phyloP scores from a whole-genome alignment of 1,140 invertebrate species.

The Cherax destructor region DNA sequence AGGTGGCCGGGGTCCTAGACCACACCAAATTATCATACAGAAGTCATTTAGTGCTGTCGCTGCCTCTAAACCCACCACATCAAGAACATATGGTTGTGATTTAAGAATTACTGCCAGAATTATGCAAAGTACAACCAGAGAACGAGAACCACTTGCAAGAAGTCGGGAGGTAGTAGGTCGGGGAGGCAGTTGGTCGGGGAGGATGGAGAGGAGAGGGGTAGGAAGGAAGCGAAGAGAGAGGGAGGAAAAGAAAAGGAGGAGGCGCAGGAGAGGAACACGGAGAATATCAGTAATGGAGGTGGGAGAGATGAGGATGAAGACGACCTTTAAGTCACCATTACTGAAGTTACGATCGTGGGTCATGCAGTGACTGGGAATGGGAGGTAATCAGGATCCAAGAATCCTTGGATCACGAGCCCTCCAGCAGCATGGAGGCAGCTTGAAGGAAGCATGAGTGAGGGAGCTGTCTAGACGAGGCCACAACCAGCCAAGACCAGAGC shows the following conservation, averaged over 20 bases:
- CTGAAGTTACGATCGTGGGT: too few species aligned
- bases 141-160: conserved; percentile 28
- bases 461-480: too few species aligned
- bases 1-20: background rate
- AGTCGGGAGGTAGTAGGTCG: background rate
- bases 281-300: background rate
- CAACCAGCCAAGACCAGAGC: background rate
- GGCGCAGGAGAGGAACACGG: background rate
- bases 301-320: background rate
- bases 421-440: too few species aligned
- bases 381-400: too few species aligned
- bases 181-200: too few species aligned
- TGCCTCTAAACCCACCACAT: conserved; percentile 40
- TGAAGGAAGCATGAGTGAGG: too few species aligned
- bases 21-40: conserved; percentile 55
- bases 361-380: too few species aligned
- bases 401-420: too few species aligned
- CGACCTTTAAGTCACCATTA: background rate
- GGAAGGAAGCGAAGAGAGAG: background rate
- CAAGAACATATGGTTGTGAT: conserved; percentile 62
- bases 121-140: conserved; percentile 55
- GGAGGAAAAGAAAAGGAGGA: background rate
- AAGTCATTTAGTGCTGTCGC: conserved; percentile 52
- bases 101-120: conserved; percentile 63
- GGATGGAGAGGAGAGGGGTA: background rate